These are phyloP conservation scores for Hapalemur alaotrensis DNA, from an alignment of 2,797 vertebrate species.

Conservation along the genomic window DNA sequence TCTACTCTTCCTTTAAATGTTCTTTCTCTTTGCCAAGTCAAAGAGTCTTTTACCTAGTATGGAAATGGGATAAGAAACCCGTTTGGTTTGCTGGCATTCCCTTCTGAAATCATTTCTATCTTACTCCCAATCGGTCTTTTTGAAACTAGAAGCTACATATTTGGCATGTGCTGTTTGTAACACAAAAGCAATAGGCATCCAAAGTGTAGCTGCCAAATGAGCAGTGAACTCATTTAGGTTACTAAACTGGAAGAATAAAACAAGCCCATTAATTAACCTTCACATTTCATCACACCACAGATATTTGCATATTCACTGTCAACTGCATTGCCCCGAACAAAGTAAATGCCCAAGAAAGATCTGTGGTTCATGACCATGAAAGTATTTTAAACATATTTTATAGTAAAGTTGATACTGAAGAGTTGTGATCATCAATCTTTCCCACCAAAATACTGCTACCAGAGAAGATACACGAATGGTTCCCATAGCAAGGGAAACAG, in stretches of 20 bases:
- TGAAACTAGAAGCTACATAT: background rate
- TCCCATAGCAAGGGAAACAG: background rate
- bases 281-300: background rate
- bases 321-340: background rate
- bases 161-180: background rate
- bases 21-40: background rate
- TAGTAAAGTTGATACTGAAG: background rate
- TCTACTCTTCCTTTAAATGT: background rate
- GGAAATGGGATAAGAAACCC: background rate
- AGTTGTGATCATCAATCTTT: background rate
- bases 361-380: background rate
- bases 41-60: background rate
- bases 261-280: background rate
- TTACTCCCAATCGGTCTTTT: background rate
- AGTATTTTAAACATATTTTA: slow-evolving; percentile 20
- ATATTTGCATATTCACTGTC: background rate
- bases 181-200: background rate
- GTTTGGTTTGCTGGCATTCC: background rate
- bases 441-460: background rate
- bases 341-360: background rate
- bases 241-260: background rate
- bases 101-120: background rate
- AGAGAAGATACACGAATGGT: background rate
- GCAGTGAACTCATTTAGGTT: background rate
- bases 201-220: background rate